A percentile compares a stretch with the other conserved stretches of the same genome.
Conservation (phyloP, 2,113 vertebrate genomes). For the Argyrosomus japonicus region DNA sequence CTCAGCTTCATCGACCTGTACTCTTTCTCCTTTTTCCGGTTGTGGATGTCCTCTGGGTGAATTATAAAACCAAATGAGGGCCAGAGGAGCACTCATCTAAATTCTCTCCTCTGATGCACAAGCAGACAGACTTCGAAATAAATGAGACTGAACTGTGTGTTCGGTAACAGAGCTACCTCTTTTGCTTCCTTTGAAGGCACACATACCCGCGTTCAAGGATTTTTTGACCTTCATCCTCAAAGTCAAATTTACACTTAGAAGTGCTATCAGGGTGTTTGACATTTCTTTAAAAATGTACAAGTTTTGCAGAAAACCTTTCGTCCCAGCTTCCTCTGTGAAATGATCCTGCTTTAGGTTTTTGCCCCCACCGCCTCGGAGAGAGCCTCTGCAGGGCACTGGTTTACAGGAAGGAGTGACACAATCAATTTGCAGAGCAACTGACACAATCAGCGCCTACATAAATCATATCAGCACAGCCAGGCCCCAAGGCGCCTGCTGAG, state of each 20-base stretch:
- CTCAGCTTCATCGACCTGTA: slow-evolving; percentile 33
- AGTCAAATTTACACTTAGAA: slow-evolving; percentile 40
- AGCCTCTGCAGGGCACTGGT: slow-evolving; percentile 53
- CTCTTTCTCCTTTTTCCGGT: slow-evolving; percentile 12
- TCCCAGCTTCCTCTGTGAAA: slow-evolving; percentile 24
- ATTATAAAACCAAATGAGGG: slow-evolving; percentile 68
- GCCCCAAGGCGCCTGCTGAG: slow-evolving; percentile 66
- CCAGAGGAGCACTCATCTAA: slow-evolving; percentile 58
- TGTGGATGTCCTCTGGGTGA: slow-evolving; percentile 52
- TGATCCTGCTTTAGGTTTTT: not conserved
- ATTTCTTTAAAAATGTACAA: slow-evolving; percentile 1
- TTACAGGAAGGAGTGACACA: slow-evolving; percentile 72
- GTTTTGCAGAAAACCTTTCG: slow-evolving; percentile 30
- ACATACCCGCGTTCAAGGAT: slow-evolving; percentile 21
- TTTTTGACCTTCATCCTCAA: slow-evolving; percentile 53
- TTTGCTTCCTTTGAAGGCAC: slow-evolving; percentile 18
- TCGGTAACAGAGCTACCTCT: slow-evolving; percentile 20
- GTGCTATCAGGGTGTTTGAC: slow-evolving; percentile 29
- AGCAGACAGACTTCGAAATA: slow-evolving; percentile 12
- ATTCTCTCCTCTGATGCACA: slow-evolving; percentile 42
- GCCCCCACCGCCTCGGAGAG: not conserved
- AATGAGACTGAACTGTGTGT: slow-evolving; percentile 25
- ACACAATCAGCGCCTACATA: slow-evolving; percentile 79
- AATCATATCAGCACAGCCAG: slow-evolving; percentile 79
- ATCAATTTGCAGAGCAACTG: slow-evolving; percentile 77